Base-by-base conservation (phyloP, 2,888 invertebrate species). In the Rhagium mordax region DNA sequence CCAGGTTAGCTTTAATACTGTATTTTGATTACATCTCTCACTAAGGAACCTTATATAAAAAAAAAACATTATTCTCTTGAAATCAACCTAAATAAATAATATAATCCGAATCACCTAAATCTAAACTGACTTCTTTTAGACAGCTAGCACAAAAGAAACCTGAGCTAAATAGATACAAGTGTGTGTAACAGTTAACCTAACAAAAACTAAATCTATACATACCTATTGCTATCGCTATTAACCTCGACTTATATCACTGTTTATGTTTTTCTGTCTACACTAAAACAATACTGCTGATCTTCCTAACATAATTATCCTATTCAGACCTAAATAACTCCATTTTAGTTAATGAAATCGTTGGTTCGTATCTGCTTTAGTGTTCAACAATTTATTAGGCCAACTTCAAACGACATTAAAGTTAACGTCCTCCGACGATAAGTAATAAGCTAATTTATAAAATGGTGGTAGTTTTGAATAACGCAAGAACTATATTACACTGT, bases 151-250 rank as follows among this genome's bases (percentile, higher is more conserved):
- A 78, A 82, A 82, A 84, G 79, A 81, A 85, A 85, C 85, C 85
- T 85, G 85, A 85, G 85, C 84, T 84, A 84, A 84, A 82, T 83
- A 82, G 81, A 77, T 66, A 47, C 71, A 55, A 49, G 16, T 29
- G 53, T 60, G 47, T 64, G 16, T 51, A 51, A 61, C 27, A 18
- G 70, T 71, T 49, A 71, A 51, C 76, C 77, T 76, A 79, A 74
- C 74, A 71, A 75, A 75, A 76, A 77, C 72, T 79, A 77, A 74
- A 79, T 77, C 79, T 82, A 84, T 79, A 80, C 79, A 79, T 79
- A 80, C 79, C 80, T 78, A 77, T 33, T 33, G 70, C 57, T 15
- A 75, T 76, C 59, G 33, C 33, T 33, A 65, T 72, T 49, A 75
- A 72, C 57, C 71, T 75, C 73, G 68, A 59, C 69, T 67, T 64